A percentile compares a stretch with the other conserved stretches of the same genome.
phyloP scores from a whole-genome alignment of 2,888 invertebrate genomes.

The Andrena trimmerana region DNA sequence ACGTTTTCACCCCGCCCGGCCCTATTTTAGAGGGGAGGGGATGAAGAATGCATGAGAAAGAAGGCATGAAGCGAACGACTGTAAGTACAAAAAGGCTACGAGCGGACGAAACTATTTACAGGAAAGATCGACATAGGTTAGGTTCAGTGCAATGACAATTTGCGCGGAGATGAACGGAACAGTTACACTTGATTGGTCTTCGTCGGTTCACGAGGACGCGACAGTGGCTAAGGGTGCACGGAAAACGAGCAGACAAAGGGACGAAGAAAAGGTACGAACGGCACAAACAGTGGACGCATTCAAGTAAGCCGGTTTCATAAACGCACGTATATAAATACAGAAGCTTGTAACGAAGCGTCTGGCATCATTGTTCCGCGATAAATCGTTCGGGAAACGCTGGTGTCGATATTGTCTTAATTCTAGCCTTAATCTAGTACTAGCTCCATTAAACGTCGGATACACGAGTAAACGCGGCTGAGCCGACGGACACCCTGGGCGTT shows the following conservation, averaged over 20 bases:
- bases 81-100: slow-evolving; percentile 35
- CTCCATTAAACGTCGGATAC: slow-evolving; percentile 45
- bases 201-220: slow-evolving; percentile 11
- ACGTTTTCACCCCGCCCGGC: not conserved
- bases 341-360: slow-evolving; percentile 35
- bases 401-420: slow-evolving; percentile 59
- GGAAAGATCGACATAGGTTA: slow-evolving; percentile 55
- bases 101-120: slow-evolving; percentile 64
- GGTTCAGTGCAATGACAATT: slow-evolving; percentile 42
- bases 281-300: slow-evolving; percentile 65
- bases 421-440: slow-evolving; percentile 48
- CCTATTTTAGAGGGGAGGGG: not conserved
- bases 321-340: slow-evolving; percentile 54
- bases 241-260: slow-evolving; percentile 46
- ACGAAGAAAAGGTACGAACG: slow-evolving; percentile 55
- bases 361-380: slow-evolving; percentile 23
- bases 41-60: slow-evolving; percentile 7
- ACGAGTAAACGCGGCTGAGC: slow-evolving; percentile 18
- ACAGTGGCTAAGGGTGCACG: slow-evolving; percentile 25
- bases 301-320: slow-evolving; percentile 70
- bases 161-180: slow-evolving; percentile 47
- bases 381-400: slow-evolving; percentile 10
- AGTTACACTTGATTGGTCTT: slow-evolving; percentile 45
- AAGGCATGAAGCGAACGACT: slow-evolving; percentile 19
- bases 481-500: slow-evolving; percentile 2